Conservation (phyloP, 2,888 invertebrate genomes). For the Osmoderma eremita region DNA sequence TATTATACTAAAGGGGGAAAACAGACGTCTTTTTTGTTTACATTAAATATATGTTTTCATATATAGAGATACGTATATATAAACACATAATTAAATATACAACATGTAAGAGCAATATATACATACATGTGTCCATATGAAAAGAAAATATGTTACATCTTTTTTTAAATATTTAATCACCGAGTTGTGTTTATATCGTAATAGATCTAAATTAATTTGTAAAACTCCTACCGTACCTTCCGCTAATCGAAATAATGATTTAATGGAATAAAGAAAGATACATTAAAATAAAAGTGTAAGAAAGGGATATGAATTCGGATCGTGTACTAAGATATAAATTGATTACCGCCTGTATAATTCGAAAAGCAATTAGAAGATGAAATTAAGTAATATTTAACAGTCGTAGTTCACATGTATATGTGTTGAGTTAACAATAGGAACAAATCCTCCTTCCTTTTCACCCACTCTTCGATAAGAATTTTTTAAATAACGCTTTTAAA, state of each 20-base stretch:
- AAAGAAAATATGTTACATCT: constrained; percentile 6
- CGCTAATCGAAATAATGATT: not conserved
- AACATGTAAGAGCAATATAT: constrained; percentile 31
- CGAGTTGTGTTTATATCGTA: not conserved
- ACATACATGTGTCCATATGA: constrained; percentile 28
- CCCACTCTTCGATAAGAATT: not conserved
- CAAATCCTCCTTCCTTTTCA: constrained; percentile 16
- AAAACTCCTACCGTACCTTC: not conserved
- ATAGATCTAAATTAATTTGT: too few relatives aligned
- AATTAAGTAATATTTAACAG: constrained; percentile 15
- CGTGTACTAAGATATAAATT: constrained; percentile 2
- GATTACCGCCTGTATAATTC: not conserved
- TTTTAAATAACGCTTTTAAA: constrained; percentile 23
- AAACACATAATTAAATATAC: constrained; percentile 32
- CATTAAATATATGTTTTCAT: constrained; percentile 11
- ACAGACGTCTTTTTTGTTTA: not conserved
- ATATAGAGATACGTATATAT: constrained; percentile 16
- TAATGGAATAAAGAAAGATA: too few relatives aligned
- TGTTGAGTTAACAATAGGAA: constrained; percentile 25
- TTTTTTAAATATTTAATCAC: constrained; percentile 1
- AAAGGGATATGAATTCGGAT: too few relatives aligned
- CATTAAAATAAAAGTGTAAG: too few relatives aligned
- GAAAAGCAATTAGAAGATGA: not conserved
- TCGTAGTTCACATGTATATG: constrained; percentile 8
- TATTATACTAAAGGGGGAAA: too few relatives aligned